These are phyloP conservation scores for Sitta europaea DNA, from an alignment of 2,113 vertebrate species.

Conservation along the genomic window DNA sequence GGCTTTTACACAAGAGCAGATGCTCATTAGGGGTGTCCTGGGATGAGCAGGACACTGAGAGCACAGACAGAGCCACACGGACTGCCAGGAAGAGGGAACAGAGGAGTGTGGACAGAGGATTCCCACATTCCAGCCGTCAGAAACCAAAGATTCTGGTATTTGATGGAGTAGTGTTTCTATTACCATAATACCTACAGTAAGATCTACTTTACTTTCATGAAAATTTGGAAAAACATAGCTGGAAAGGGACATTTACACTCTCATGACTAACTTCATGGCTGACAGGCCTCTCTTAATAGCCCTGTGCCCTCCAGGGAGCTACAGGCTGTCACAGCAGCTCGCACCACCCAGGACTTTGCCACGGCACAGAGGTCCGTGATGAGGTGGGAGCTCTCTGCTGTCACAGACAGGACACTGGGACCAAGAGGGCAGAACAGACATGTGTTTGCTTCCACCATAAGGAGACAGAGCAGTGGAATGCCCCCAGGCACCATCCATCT, in stretches of 20 bases:
- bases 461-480: not conserved
- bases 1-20: not conserved
- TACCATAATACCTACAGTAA: not conserved
- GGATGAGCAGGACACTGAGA: accelerated
- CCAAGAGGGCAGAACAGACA: not conserved
- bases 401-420: not conserved
- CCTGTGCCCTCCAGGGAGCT: not conserved
- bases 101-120: not conserved
- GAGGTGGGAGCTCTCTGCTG: not conserved
- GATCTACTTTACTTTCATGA: not conserved
- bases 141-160: not conserved
- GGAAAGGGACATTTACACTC: accelerated
- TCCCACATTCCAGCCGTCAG: not conserved
- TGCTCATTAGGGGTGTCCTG: not conserved
- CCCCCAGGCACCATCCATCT: accelerated
- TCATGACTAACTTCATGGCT: accelerated
- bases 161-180: not conserved
- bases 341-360: not conserved
- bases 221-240: not conserved
- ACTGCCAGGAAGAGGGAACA: not conserved
- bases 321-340: not conserved
- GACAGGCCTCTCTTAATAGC: no score
- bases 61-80: not conserved
- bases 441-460: not conserved
- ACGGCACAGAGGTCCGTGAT: accelerated